Conservation (phyloP, 2,888 invertebrate species). For the Blera fallax region DNA sequence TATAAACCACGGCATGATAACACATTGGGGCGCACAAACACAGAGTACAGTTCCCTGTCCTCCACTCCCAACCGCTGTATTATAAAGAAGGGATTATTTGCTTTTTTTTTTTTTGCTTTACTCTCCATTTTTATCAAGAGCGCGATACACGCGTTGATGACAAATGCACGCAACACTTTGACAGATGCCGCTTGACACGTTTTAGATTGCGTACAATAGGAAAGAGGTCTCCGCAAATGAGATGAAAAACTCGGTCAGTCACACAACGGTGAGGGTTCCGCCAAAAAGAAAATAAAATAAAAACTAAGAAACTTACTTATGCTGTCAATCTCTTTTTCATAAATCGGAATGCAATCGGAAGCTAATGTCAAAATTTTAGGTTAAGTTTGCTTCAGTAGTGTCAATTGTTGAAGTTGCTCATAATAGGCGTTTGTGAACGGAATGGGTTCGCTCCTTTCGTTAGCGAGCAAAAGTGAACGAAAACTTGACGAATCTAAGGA, state of each 20-base stretch:
- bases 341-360: too few relatives aligned
- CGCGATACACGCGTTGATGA: too few relatives aligned
- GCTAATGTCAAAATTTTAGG: too few relatives aligned
- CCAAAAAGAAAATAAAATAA: background rate
- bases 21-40: slow-evolving; percentile 7
- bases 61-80: slow-evolving; percentile 1
- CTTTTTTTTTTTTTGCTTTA: slow-evolving; percentile 1
- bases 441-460: too few relatives aligned
- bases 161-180: slow-evolving; percentile 49
- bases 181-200: slow-evolving; percentile 53
- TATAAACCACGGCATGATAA: slow-evolving; percentile 62
- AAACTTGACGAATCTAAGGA: too few relatives aligned
- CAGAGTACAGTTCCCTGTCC: background rate
- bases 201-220: slow-evolving; percentile 1
- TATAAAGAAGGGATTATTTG: slow-evolving; percentile 17
- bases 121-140: slow-evolving; percentile 28
- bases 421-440: too few relatives aligned
- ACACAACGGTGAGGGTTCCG: background rate
- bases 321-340: too few relatives aligned
- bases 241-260: background rate
- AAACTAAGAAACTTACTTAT: background rate
- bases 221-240: background rate
- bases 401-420: too few relatives aligned
- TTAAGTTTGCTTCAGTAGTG: too few relatives aligned
- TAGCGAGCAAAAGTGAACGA: too few relatives aligned